Percentiles rank a stretch among this genome's conserved stretches.
Conservation (phyloP, 2,797 vertebrate species). For the Staurois parvus region DNA sequence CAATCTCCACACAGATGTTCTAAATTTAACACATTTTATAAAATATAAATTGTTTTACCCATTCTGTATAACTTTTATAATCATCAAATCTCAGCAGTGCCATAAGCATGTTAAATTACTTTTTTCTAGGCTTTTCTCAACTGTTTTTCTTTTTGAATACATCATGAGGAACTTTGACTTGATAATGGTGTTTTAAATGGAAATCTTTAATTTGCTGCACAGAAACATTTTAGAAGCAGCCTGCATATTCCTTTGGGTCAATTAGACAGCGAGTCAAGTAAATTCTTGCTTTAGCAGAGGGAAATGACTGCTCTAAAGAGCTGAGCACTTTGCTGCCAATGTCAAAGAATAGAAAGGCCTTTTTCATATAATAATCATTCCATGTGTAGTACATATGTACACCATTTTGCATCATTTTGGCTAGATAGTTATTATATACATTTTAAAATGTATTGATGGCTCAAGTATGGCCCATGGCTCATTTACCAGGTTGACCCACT, state of each 20-base stretch:
- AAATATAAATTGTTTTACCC: background rate
- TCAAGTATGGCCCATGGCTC: no score
- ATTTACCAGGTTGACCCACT: no score
- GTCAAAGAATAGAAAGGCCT: background rate
- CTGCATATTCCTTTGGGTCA: conserved; percentile 38
- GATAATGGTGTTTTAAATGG: conserved; percentile 44
- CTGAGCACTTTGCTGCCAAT: conserved; percentile 13
- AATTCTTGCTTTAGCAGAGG: conserved; percentile 35
- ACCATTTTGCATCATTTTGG: no score
- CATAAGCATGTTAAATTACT: background rate
- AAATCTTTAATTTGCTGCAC: conserved; percentile 45
- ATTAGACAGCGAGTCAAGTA: conserved; percentile 36
- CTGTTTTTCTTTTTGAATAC: conserved; percentile 8
- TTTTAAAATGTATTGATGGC: no score
- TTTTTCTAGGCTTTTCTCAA: background rate
- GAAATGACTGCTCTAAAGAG: conserved; percentile 35
- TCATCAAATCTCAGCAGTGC: conserved; percentile 1
- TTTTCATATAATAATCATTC: background rate
- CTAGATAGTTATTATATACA: no score
- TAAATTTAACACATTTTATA: background rate
- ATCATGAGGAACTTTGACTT: conserved; percentile 29
- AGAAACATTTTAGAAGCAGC: conserved; percentile 31
- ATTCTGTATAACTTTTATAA: background rate
- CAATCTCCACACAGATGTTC: background rate
- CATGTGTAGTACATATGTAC: background rate